Conservation (phyloP, 1,140 invertebrate species). For the Diorhabda carinulata region DNA sequence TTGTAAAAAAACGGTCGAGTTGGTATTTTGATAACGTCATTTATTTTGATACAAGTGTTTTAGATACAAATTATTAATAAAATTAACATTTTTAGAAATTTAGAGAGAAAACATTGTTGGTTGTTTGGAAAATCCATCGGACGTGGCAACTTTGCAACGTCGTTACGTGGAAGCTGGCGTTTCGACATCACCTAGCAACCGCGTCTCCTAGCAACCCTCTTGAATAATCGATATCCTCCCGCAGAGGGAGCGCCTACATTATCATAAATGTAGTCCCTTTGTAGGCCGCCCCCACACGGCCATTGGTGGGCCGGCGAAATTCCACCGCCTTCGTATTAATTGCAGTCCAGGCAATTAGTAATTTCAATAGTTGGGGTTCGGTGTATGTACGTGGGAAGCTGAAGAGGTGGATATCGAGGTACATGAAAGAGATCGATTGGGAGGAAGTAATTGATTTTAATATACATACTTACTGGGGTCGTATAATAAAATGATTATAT, state of each 20-base stretch:
- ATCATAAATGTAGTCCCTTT: constrained; percentile 3
- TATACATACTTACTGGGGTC: too few species aligned
- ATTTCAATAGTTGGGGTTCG: neutral
- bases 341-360: constrained; percentile 10
- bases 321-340: neutral
- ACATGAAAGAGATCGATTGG: too few species aligned
- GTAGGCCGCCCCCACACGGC: constrained; percentile 3
- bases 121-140: too few species aligned
- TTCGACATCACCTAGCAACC: constrained; percentile 11
- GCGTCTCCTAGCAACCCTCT: constrained; percentile 17
- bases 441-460: too few species aligned
- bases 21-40: constrained; percentile 19
- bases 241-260: constrained; percentile 8
- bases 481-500: too few species aligned
- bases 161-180: constrained; percentile 1
- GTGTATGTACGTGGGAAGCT: too few species aligned
- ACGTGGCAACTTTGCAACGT: too few species aligned
- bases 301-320: constrained; percentile 8
- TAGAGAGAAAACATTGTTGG: too few species aligned
- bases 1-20: constrained; percentile 23
- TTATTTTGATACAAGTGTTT: neutral
- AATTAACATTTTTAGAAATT: too few species aligned
- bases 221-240: neutral
- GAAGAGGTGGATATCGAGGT: too few species aligned
- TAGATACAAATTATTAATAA: too few species aligned